Base-by-base conservation (phyloP, 2,113 vertebrate genomes). In the Pogonocichla stellata region DNA sequence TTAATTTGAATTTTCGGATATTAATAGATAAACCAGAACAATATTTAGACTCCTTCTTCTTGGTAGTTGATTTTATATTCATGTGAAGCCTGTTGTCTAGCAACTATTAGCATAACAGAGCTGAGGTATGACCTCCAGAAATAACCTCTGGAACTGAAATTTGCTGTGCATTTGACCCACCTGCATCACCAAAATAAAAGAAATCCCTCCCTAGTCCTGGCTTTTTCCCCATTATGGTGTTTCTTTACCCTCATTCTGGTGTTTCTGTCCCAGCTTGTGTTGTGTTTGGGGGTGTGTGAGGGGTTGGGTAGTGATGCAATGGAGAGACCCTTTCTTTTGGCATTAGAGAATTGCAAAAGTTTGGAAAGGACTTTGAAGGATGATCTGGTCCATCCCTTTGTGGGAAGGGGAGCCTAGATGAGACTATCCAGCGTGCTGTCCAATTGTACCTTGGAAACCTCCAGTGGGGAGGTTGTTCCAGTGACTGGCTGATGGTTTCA, bases 271-370 rank as follows among this genome's bases (percentile, higher is more conserved):
- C 5, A 3, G 9, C 12, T 12, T 9, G 50, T 73, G 15, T 13
- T n/a, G 23, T 34, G 13, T 19, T 9, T 40, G 10, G 2, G 1
- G 22, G 3, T 42, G 3, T 50, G 24, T 1, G 4, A 47, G 23
- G 25, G 14, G 25, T 5, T 38, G 4, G 5, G 3, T 56, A 11
- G 12, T 0, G 2, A 11, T 2, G 3, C 14, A 61, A 26, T 5
- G n/a, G 20, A 26, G 48, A 79, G 42, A 36, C 3, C 2, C 4
- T 67, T 70, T 58, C 5, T 72, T 77, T 69, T n/a, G 45, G 38
- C 22, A 60, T 31, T 10, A 19, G 7, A 54, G 16, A 60, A 17
- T 29, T n/a, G 20, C 2, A 42, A 2, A 77, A 42, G 14, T 17
- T 24, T 78, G 58, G 17, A 77, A 58, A 10, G 7, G 50, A 65